These are phyloP conservation scores for Octodon degus DNA, from an alignment of 2,113 vertebrate genomes.

Conservation along the genomic window DNA sequence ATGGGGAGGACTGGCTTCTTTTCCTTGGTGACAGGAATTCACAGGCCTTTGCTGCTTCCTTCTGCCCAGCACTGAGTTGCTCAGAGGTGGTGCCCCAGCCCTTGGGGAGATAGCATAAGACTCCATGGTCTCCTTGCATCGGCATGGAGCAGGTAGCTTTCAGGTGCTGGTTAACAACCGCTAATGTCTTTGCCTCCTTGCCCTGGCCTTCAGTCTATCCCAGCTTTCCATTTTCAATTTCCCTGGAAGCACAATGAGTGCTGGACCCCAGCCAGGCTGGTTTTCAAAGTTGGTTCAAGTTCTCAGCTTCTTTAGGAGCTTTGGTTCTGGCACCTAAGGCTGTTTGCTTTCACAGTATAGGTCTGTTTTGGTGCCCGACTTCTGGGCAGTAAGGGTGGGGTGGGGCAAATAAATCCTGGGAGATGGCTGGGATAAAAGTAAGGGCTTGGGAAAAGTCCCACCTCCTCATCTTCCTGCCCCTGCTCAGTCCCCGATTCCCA, in stretches of 20 bases:
- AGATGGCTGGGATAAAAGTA: neutral
- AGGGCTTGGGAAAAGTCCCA: neutral
- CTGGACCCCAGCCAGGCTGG: conserved; percentile 56
- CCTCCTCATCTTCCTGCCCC: neutral
- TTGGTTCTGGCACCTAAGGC: neutral
- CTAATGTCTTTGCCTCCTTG: conserved; percentile 21
- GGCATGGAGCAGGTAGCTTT: conserved; percentile 54
- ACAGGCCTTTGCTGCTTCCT: neutral
- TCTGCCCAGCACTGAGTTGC: neutral
- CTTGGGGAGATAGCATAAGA: conserved; percentile 28
- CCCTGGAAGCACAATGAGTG: conserved; percentile 56
- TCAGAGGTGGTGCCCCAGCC: conserved; percentile 21
- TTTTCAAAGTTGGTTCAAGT: conserved; percentile 52
- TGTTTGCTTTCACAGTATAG: conserved; percentile 45
- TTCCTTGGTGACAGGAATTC: neutral
- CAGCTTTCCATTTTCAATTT: conserved; percentile 61
- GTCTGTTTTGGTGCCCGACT: neutral
- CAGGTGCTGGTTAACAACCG: neutral
- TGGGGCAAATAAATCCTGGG: neutral
- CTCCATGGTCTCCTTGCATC: neutral
- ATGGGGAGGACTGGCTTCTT: neutral
- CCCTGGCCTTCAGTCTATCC: conserved; percentile 39
- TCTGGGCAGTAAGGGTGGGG: neutral
- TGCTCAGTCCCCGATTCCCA: neutral
- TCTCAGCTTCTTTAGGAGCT: conserved; percentile 42